These are phyloP conservation scores for Mycalesis mineus DNA, from an alignment of 2,888 invertebrate genomes.

Conservation along the genomic window DNA sequence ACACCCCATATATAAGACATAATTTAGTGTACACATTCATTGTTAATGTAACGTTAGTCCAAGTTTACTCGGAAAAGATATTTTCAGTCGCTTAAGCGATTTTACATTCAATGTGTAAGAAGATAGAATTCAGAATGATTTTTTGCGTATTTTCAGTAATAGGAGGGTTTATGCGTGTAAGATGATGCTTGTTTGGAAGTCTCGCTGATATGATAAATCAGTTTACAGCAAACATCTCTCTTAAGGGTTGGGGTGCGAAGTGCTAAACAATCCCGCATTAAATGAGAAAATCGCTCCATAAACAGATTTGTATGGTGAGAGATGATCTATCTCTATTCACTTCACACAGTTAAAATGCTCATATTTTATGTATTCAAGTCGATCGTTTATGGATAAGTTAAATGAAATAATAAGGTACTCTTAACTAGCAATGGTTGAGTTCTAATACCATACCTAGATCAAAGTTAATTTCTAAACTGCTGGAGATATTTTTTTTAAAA, in stretches of 20 bases:
- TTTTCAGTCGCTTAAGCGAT: constrained; percentile 56
- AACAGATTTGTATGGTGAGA: constrained; percentile 27
- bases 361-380: constrained; percentile 6
- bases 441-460: no score
- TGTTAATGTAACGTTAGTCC: constrained; percentile 40
- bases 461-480: no score
- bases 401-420: not conserved
- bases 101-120: constrained; percentile 63
- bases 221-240: constrained; percentile 72
- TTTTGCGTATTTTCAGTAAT: constrained; percentile 54
- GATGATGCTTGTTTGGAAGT: constrained; percentile 76
- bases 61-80: constrained; percentile 44
- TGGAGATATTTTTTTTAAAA: no score
- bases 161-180: constrained; percentile 75
- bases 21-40: constrained; percentile 28
- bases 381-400: not conserved
- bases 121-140: constrained; percentile 67
- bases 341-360: constrained; percentile 7
- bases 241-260: constrained; percentile 59
- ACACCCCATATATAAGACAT: constrained; percentile 33
- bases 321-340: constrained; percentile 23
- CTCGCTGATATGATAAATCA: constrained; percentile 76
- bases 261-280: constrained; percentile 61
- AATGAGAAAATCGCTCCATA: constrained; percentile 67
- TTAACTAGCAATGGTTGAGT: no score